Evolutionary conservation across 2,888 invertebrate species (phyloP).

Genomic region (Gortyna flavago): DNA sequence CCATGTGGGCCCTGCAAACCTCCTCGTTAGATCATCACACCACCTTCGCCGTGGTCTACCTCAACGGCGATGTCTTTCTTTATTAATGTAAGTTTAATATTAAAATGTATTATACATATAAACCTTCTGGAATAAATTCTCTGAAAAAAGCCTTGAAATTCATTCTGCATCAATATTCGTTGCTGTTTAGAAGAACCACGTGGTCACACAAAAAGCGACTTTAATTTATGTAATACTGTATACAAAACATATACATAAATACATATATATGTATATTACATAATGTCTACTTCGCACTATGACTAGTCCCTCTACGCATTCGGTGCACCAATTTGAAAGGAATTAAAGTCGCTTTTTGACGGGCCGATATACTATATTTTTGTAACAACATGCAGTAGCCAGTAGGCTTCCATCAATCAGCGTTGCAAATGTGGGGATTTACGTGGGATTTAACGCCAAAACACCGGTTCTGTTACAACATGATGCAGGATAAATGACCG

Average conservation of each 20-base stretch:
- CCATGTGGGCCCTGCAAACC: too few species aligned
- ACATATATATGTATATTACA: too few species aligned
- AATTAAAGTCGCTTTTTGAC: too few species aligned
- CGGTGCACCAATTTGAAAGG: too few species aligned
- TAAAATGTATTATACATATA: background rate
- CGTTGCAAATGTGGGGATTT: constrained; percentile 49
- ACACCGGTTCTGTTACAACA: constrained; percentile 7
- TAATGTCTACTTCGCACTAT: too few species aligned
- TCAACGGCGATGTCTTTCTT: background rate
- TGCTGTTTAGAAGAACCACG: background rate
- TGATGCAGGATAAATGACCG: constrained; percentile 40
- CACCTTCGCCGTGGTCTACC: too few species aligned
- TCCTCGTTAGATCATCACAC: too few species aligned
- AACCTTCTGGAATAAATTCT: background rate
- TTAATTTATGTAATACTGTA: too few species aligned
- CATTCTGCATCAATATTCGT: background rate
- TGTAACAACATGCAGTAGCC: constrained; percentile 2
- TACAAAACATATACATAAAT: too few species aligned
- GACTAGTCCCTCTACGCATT: too few species aligned
- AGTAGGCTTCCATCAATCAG: constrained; percentile 43
- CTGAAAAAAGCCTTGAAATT: background rate
- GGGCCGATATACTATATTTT: background rate
- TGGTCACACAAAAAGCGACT: background rate
- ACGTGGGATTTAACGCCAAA: constrained; percentile 31
- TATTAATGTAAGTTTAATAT: background rate